Conservation (phyloP, 2,888 invertebrate genomes). For the Nomada flava region DNA sequence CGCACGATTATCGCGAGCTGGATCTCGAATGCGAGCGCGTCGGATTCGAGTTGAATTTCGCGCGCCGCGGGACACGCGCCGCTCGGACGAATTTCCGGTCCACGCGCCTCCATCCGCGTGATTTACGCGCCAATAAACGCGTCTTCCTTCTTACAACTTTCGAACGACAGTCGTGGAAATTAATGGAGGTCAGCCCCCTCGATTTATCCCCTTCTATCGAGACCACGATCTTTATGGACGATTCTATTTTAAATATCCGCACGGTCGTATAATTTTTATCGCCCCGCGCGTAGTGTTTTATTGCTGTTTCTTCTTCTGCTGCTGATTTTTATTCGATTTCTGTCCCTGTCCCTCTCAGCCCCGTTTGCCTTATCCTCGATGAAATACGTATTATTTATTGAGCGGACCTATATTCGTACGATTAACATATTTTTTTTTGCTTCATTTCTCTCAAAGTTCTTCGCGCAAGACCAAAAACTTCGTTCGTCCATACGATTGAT, state of each 20-base stretch:
- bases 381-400: too few relatives aligned
- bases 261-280: slow-evolving; percentile 44
- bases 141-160: slow-evolving; percentile 41
- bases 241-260: slow-evolving; percentile 54
- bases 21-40: slow-evolving; percentile 19
- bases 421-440: slow-evolving; percentile 1
- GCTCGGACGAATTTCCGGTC: slow-evolving; percentile 40
- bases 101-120: slow-evolving; percentile 10
- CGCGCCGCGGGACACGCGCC: slow-evolving; percentile 12
- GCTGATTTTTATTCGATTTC: too few relatives aligned
- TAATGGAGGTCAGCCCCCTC: slow-evolving; percentile 56
- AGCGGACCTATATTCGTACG: too few relatives aligned
- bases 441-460: not conserved
- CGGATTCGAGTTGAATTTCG: slow-evolving; percentile 19
- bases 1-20: slow-evolving; percentile 53
- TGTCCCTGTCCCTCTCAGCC: too few relatives aligned
- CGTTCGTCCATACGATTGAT: too few relatives aligned
- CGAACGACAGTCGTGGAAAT: slow-evolving; percentile 44
- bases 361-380: too few relatives aligned
- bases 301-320: too few relatives aligned
- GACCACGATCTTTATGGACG: slow-evolving; percentile 40
- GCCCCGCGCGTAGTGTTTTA: not conserved
- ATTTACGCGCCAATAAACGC: slow-evolving; percentile 56
- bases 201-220: slow-evolving; percentile 50
- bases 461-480: slow-evolving; percentile 23